A percentile compares a stretch with the other conserved stretches of the same genome.
Evolutionary conservation across 2,888 invertebrate species (phyloP).

Genomic region (Tipula helvola): DNA sequence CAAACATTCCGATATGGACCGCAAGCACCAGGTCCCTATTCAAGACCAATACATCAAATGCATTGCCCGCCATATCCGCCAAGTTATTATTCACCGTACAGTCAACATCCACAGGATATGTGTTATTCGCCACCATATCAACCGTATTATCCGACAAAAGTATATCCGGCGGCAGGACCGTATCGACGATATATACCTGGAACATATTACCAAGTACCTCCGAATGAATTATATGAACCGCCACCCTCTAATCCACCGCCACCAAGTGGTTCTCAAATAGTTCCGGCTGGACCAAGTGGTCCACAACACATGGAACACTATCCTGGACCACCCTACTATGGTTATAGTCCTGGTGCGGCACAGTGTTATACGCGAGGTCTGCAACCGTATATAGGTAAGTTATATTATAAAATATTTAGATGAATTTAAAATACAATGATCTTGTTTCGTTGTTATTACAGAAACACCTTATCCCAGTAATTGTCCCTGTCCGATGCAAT

Average conservation of each 20-base stretch:
- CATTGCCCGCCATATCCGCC: conserved; percentile 36
- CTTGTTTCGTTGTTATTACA: conserved; percentile 14
- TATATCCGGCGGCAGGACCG: conserved; percentile 36
- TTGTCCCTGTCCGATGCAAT: conserved; percentile 84
- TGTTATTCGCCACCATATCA: conserved; percentile 41
- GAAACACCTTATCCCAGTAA: conserved; percentile 38
- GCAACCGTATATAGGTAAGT: conserved; percentile 37
- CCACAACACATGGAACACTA: conserved; percentile 39
- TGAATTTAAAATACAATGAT: too few species aligned
- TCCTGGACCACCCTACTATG: conserved; percentile 44
- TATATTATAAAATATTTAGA: background rate
- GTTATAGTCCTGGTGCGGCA: conserved; percentile 37
- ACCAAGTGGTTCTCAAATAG: conserved; percentile 33
- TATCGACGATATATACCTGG: conserved; percentile 23
- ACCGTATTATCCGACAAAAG: conserved; percentile 38
- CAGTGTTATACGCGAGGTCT: conserved; percentile 45
- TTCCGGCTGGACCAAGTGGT: conserved; percentile 30
- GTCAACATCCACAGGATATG: conserved; percentile 27
- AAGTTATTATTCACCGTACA: conserved; percentile 32
- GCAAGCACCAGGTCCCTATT: conserved; percentile 23
- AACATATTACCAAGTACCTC: conserved; percentile 24
- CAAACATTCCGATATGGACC: conserved; percentile 25
- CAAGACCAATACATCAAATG: conserved; percentile 33
- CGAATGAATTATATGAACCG: conserved; percentile 29
- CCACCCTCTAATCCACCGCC: conserved; percentile 21